Evolutionary conservation across 1,140 invertebrate genomes (phyloP), one percentile per base, ranked within the genome.

Genomic region (Cyclargus thomasi): DNA sequence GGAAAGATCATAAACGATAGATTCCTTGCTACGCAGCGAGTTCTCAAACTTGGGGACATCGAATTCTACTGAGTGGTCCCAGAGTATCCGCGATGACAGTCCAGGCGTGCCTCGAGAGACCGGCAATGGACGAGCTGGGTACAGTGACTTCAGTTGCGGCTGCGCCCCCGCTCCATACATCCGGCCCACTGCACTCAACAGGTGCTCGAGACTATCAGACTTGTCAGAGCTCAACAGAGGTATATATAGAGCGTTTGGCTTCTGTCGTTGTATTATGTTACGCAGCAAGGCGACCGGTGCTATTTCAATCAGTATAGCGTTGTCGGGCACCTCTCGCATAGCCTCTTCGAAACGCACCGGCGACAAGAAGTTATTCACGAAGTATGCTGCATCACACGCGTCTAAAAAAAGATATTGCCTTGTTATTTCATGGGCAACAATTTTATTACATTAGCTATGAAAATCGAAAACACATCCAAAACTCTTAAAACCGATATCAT

Each of bases 271-370:
- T 0, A 64, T 16, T 21, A 64, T 11, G 18, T 29, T 47, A 20
- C 53, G 63, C 20, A 64, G 36, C 21, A 64, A 0, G 10, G 63
- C 63, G 6, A 35, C 29, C 1, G 63, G 63, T 35, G 63, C 63
- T n/a, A 64, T 18, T 10, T 64, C 63, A 1, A 64, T 35, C 1
- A 64, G 16, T 17, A 64, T 0, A 4, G 63, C 63, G 35, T 64
- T 62, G 14, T 29, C 35, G 3, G 62, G 62, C 23, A 63, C 62
- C 3, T 6, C 18, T 20, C 16, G 53, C 53, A 55, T 17, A n/a
- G 53, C 53, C 53, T 55, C 53, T 17, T 17, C 53, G n/a, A 55
- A 55, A n/a, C 53, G 53, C n/a, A 55, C 53, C 3, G 53, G 53
- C 53, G 53, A 55, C 6, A 55, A 4, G 0, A 55, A 20, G 53